A percentile compares a stretch with the other conserved stretches of the same genome.
Evolutionary conservation across 1,140 invertebrate genomes (phyloP).

Genomic region (Diabrotica virgifera): DNA sequence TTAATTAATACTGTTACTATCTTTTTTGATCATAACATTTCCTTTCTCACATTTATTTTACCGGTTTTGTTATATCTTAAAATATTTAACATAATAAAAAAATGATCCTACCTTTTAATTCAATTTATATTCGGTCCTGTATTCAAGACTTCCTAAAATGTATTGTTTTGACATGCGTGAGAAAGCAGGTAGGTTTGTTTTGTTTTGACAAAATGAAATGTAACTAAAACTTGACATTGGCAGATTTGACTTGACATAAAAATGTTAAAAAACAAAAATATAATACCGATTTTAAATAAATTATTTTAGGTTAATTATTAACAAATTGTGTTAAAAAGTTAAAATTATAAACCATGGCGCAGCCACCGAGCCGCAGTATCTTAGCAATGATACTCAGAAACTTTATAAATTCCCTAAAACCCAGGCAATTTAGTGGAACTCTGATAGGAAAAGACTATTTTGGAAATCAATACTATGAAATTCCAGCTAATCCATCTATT

Average conservation of each 20-base stretch:
- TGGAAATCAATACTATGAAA: conserved; percentile 81
- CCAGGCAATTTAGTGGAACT: conserved; percentile 53
- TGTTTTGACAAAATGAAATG: conserved; percentile 3
- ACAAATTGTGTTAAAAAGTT: too few species aligned
- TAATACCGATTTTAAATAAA: too few species aligned
- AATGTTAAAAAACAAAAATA: too few species aligned
- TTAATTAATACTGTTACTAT: too few species aligned
- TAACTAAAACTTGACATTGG: not conserved
- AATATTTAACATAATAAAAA: too few species aligned
- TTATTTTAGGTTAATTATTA: too few species aligned
- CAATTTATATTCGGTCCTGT: not conserved
- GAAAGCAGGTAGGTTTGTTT: not conserved
- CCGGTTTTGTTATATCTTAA: too few species aligned
- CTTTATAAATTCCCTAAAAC: conserved; percentile 60
- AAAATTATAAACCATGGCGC: conserved; percentile 34
- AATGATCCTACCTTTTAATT: not conserved
- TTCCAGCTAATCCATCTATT: conserved; percentile 57
- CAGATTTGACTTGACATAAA: not conserved
- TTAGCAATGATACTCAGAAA: conserved; percentile 52
- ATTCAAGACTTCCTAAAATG: not conserved
- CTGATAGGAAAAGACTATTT: conserved; percentile 62
- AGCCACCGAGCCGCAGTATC: conserved; percentile 48
- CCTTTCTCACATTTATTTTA: too few species aligned
- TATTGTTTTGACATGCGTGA: not conserved
- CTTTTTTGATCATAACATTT: too few species aligned